Percentiles rank a stretch among this genome's conserved stretches.
These are phyloP conservation scores for Merops nubicus DNA, from an alignment of 2,113 vertebrate species.

Conservation along the genomic window DNA sequence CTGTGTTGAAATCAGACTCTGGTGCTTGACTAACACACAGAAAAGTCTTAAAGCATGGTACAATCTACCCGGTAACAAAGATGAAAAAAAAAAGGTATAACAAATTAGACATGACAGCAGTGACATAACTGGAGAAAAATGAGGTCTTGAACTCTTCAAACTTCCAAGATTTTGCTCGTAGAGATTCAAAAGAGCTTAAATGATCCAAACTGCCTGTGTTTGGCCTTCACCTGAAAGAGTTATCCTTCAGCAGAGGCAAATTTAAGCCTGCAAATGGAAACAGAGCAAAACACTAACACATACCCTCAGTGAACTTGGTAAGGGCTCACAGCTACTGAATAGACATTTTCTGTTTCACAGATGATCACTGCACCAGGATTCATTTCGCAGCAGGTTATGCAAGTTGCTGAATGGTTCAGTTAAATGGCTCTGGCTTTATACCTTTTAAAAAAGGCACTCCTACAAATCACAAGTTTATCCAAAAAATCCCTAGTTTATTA, in stretches of 20 bases:
- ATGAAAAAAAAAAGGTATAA: not conserved
- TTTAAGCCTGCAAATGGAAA: not conserved
- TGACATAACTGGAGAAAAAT: rapidly evolving
- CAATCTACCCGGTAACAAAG: not conserved
- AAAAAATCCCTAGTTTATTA: not conserved
- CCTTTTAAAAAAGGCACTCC: not conserved
- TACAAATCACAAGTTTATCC: not conserved
- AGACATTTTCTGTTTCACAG: not conserved
- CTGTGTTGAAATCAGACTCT: not conserved
- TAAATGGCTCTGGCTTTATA: not conserved
- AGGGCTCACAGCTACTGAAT: not conserved
- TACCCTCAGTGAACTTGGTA: not conserved
- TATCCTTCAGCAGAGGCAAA: not conserved
- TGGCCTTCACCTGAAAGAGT: not conserved
- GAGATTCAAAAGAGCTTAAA: not conserved
- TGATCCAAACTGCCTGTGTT: not conserved
- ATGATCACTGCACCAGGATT: rapidly evolving
- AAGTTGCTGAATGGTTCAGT: not conserved
- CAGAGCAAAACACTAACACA: not conserved
- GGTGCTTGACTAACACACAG: not conserved
- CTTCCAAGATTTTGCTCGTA: not conserved
- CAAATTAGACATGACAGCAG: not conserved
- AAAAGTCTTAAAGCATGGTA: not conserved
- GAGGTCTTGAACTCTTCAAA: not conserved
- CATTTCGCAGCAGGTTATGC: not conserved